Conservation (phyloP, 1,140 invertebrate species). For the Catajapyx aquilonaris region DNA sequence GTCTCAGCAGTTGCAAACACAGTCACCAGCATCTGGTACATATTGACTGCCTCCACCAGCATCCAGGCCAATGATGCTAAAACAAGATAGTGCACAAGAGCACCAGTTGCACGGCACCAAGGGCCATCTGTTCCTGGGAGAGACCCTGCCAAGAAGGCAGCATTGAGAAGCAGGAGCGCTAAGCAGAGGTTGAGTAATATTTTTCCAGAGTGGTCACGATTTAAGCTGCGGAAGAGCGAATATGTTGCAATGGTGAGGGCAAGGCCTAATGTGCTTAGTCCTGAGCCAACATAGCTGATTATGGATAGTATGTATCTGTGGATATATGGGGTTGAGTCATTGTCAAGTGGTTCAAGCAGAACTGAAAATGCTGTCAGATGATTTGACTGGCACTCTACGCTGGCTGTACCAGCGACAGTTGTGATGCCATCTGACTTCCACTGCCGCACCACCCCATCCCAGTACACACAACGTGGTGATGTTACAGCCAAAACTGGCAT, state of each 20-base stretch:
- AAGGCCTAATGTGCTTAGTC: conserved; percentile 22
- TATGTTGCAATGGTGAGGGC: conserved; percentile 26
- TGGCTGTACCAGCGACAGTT: conserved; percentile 16
- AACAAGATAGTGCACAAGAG: conserved; percentile 25
- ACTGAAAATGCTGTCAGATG: conserved; percentile 33
- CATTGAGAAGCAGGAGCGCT: conserved; percentile 26
- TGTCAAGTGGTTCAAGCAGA: conserved; percentile 20
- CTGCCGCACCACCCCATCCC: conserved; percentile 19
- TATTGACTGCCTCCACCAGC: conserved; percentile 29
- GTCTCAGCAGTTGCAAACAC: conserved; percentile 27
- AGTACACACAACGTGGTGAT: conserved; percentile 20
- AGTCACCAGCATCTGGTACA: conserved; percentile 31
- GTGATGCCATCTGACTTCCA: conserved; percentile 25
- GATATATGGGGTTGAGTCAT: conserved; percentile 6
- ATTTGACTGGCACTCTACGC: conserved; percentile 19
- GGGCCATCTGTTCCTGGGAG: conserved; percentile 4
- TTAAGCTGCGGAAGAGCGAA: conserved; percentile 23
- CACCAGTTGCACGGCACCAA: conserved; percentile 7
- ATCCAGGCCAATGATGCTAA: conserved; percentile 29
- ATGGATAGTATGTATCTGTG: conserved; percentile 21
- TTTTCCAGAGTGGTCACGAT: conserved; percentile 27
- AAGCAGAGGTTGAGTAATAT: conserved; percentile 29
- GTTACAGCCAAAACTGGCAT: too few species aligned
- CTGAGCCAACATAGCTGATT: conserved; percentile 27
- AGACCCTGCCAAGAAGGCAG: conserved; percentile 18